Percentiles rank a stretch among this genome's conserved stretches.
These are phyloP conservation scores for Syngnathoides biaculeatus DNA, from an alignment of 2,113 vertebrate species.

Conservation along the genomic window DNA sequence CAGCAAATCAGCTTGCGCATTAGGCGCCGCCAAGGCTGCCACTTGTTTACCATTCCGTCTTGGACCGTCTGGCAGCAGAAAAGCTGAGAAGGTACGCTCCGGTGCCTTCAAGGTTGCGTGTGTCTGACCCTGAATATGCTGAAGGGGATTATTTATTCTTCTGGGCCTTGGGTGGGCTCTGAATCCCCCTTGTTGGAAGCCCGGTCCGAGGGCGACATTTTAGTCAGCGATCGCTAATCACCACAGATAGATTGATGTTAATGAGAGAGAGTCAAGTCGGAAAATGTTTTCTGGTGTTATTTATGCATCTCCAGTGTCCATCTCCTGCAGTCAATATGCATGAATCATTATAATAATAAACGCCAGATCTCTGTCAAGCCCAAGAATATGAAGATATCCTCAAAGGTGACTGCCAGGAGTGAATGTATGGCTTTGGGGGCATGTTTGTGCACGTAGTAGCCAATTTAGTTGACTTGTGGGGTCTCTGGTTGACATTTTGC, in stretches of 20 bases:
- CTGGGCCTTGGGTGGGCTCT: conserved; percentile 21
- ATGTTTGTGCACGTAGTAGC: conserved; percentile 59
- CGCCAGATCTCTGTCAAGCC: neutral
- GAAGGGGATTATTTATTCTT: conserved; percentile 15
- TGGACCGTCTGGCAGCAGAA: conserved; percentile 12
- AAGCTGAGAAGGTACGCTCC: neutral
- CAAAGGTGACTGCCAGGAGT: conserved; percentile 3
- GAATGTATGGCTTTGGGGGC: conserved; percentile 30
- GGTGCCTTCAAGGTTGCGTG: neutral
- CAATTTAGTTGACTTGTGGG: conserved; percentile 74
- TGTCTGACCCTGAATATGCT: conserved; percentile 23
- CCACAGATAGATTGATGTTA: neutral
- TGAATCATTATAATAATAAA: neutral
- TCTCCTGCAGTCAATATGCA: neutral
- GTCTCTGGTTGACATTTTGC: conserved; percentile 74
- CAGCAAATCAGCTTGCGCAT: neutral
- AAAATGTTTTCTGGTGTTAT: neutral
- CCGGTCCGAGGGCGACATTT: neutral
- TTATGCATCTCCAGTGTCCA: neutral
- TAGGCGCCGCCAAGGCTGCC: neutral
- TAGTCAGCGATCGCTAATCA: conserved; percentile 3
- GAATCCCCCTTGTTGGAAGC: neutral
- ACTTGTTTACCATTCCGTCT: conserved; percentile 4
- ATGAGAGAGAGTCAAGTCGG: neutral
- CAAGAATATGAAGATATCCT: neutral